Conservation (phyloP, 2,888 invertebrate species). For the Monoplex corrugatus region DNA sequence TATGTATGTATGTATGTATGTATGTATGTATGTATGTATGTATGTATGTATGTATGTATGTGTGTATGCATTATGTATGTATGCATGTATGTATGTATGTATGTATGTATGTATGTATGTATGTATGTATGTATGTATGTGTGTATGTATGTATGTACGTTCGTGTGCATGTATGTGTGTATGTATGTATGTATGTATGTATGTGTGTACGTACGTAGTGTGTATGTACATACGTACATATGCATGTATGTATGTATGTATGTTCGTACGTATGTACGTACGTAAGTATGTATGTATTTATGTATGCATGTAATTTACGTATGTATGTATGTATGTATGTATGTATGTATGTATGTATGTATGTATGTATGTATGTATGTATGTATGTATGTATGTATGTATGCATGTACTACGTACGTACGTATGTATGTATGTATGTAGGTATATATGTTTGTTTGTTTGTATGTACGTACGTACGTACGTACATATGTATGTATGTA, state of each 20-base stretch:
- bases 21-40: no score
- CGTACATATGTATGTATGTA: background rate
- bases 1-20: no score
- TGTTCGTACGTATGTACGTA: background rate
- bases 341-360: background rate
- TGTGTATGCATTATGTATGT: no score
- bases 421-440: background rate
- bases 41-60: no score
- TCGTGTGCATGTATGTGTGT: background rate
- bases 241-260: background rate
- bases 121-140: background rate
- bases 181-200: constrained; percentile 2
- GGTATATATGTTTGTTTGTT: background rate
- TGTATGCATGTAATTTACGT: background rate
- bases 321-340: background rate
- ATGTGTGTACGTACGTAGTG: no score
- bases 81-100: background rate
- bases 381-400: constrained; percentile 22
- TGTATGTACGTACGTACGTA: background rate
- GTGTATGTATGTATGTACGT: background rate
- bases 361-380: constrained; percentile 13
- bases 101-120: background rate
- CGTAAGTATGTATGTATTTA: background rate
- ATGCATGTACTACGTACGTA: background rate
- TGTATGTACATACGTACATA: background rate